Base-by-base conservation (phyloP, 92 coral and sea anemone genomes). In the Pocillopora grandis region DNA sequence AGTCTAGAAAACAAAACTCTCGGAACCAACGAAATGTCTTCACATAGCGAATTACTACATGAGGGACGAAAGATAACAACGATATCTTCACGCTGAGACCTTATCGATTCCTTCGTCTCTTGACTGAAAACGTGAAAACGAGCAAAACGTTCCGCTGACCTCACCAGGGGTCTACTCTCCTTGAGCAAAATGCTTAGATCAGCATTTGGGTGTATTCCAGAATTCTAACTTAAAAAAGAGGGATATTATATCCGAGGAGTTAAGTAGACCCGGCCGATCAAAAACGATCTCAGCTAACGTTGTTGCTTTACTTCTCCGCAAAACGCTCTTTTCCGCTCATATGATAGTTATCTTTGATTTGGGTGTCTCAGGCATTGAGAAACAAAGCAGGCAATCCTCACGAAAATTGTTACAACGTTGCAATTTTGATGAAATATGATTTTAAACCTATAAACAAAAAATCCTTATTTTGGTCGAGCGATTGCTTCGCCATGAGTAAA, bases 331-430 rank as follows among this genome's bases (percentile, higher is more conserved):
- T 42, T 42, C 52, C 52, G 0, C 52, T 3, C 52, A 7, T 42
- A 42, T 42, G 52, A 42, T 42, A 42, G 7, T 42, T 42, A 42
- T 42, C 52, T 7, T 42, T 42, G 52, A 7, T 42, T 42, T 3
- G 8, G 52, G 52, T 59, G 59, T 70, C 68, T 67, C 36, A 31
- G 60, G 16, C 14, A 57, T 12, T 55, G 20, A 23, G 79, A 57
- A 57, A 57, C 16, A 66, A 65, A 27, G 12, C 23, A 56, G 75
- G 83, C 52, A 52, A 66, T 12, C 13, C 56, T 66, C 83, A 79
- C 83, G 83, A 79, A 66, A 55, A 79, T 55, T 60, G 12, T 37
- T 37, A 70, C 75, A 37, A 37, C 33, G 57, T 70, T 36, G 18
- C 73, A 68, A 67, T 68, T 33, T 35, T 68, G 9, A 1, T 17